Evolutionary conservation across 2,113 vertebrate species (phyloP).

Genomic region (Bubo bubo): DNA sequence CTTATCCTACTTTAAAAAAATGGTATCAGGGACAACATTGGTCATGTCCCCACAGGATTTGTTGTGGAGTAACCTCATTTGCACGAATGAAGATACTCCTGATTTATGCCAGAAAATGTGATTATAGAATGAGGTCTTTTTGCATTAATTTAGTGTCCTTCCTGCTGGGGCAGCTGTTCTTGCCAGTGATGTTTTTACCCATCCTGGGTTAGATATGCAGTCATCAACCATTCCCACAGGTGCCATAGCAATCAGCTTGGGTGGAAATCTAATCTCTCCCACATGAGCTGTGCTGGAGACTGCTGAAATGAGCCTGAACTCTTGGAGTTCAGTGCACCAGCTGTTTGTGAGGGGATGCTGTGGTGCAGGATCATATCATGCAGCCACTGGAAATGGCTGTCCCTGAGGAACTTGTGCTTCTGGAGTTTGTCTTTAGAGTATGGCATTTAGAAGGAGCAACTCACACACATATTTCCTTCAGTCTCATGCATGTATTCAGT

Average conservation of each 20-base stretch:
- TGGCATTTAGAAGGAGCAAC: neutral
- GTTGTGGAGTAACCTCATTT: neutral
- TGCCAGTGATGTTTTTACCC: neutral
- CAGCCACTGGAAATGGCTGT: neutral
- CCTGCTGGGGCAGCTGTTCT: neutral
- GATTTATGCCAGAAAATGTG: neutral
- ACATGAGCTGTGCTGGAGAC: neutral
- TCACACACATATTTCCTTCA: neutral
- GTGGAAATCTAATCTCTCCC: neutral
- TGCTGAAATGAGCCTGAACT: neutral
- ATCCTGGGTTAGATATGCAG: neutral
- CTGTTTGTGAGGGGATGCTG: neutral
- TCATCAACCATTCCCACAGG: neutral
- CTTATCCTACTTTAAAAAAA: neutral
- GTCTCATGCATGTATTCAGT: neutral
- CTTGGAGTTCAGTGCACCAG: neutral
- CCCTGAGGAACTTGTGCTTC: neutral
- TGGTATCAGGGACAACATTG: fast-evolving
- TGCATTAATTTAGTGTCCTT: neutral
- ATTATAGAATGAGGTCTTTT: neutral
- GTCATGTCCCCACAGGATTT: neutral
- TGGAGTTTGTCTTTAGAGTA: neutral
- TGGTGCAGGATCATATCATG: neutral
- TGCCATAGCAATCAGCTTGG: neutral
- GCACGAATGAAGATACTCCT: neutral